Percentiles rank a stretch among this genome's conserved stretches.
Evolutionary conservation across 2,113 vertebrate species (phyloP).

Genomic region (Acinonyx jubatus): DNA sequence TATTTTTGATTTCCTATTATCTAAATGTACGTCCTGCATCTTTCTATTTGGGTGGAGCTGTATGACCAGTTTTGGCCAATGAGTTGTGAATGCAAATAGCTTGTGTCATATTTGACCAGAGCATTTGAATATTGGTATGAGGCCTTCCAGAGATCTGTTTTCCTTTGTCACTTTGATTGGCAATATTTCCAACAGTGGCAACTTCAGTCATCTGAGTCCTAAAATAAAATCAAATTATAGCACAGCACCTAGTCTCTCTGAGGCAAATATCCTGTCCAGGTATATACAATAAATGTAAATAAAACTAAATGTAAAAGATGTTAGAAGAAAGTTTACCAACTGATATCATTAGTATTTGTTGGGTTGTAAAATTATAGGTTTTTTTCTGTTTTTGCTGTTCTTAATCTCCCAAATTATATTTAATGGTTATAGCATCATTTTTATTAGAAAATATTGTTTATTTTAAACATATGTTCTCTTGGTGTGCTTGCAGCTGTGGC

Average conservation of each 20-base stretch:
- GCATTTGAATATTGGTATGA: not conserved
- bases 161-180: not conserved
- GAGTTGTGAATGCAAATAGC: not conserved
- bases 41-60: not conserved
- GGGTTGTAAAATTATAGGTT: not conserved
- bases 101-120: not conserved
- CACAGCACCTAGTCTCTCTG: not conserved
- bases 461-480: not conserved
- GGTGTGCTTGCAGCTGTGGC: not conserved
- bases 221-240: not conserved
- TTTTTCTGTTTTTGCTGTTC: not conserved
- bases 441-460: not conserved
- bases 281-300: not conserved
- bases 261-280: not conserved
- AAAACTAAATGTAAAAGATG: not conserved
- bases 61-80: not conserved
- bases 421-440: not conserved
- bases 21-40: not conserved
- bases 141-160: not conserved
- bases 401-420: constrained; percentile 17
- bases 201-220: not conserved
- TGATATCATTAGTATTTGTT: not conserved
- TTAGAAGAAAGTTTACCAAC: not conserved
- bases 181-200: not conserved
- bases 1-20: not conserved